Evolutionary conservation across 2,888 invertebrate genomes (phyloP).

Genomic region (Eurytoma adleriae): DNA sequence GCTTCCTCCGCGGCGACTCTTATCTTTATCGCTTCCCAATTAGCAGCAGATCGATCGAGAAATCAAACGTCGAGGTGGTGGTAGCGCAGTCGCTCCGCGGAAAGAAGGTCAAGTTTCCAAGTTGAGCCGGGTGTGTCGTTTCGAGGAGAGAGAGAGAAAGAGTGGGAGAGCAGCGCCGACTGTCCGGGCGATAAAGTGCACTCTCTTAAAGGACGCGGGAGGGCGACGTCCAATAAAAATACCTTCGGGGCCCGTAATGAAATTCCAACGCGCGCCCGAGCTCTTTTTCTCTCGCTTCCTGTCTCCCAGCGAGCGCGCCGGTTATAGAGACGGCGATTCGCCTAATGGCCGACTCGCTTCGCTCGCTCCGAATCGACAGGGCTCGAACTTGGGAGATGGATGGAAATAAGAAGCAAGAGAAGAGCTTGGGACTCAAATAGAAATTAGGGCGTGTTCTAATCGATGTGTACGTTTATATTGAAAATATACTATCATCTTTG

Average conservation of each 20-base stretch:
- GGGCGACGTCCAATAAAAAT: slow-evolving; percentile 52
- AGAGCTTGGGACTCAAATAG: not conserved
- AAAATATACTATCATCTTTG: too few species aligned
- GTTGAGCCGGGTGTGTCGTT: slow-evolving; percentile 30
- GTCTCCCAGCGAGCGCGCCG: not conserved
- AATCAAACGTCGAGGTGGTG: slow-evolving; percentile 15
- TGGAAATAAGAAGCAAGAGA: not conserved
- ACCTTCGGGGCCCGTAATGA: slow-evolving; percentile 50
- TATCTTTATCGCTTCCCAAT: not conserved
- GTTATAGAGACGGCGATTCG: slow-evolving; percentile 47
- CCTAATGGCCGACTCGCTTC: slow-evolving; percentile 47
- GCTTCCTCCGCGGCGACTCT: too few species aligned
- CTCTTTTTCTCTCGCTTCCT: slow-evolving; percentile 17
- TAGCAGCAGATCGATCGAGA: not conserved
- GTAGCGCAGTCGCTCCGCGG: slow-evolving; percentile 3
- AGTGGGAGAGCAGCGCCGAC: not conserved
- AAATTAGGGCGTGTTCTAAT: not conserved
- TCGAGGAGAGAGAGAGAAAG: not conserved
- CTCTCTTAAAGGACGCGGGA: slow-evolving; percentile 49
- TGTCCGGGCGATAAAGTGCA: slow-evolving; percentile 48
- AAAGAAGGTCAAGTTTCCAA: slow-evolving; percentile 55
- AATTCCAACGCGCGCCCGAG: slow-evolving; percentile 39
- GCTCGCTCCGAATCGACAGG: slow-evolving; percentile 27
- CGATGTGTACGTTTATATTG: too few species aligned
- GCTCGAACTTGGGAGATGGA: not conserved